phyloP scores from a whole-genome alignment of 2,113 vertebrate genomes.

The Diadophis punctatus region DNA sequence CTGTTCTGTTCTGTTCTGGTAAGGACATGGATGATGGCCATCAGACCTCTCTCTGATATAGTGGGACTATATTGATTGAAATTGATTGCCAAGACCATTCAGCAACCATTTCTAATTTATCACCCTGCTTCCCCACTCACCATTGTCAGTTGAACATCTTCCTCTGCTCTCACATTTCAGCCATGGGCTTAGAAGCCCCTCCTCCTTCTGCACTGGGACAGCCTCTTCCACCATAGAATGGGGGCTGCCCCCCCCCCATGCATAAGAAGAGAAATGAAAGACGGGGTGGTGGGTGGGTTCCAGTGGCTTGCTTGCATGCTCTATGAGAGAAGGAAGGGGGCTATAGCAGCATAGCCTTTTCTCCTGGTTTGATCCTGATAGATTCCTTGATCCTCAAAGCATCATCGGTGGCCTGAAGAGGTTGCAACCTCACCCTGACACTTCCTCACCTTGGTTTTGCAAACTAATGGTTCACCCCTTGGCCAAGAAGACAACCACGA shows the following conservation, averaged over 20 bases:
- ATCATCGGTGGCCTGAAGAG: not conserved
- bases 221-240: not conserved
- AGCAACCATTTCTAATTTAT: not conserved
- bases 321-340: not conserved
- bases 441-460: not conserved
- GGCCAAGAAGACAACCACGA: not conserved
- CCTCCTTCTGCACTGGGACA: not conserved
- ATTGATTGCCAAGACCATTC: not conserved
- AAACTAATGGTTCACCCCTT: not conserved
- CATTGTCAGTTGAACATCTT: not conserved
- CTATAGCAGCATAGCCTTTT: not conserved
- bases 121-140: not conserved
- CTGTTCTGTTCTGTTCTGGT: not conserved
- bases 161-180: not conserved
- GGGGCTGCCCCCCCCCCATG: not conserved
- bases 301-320: not conserved
- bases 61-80: no score
- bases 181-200: not conserved
- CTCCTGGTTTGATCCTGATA: not conserved
- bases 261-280: not conserved
- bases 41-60: no score
- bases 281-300: rapidly evolving
- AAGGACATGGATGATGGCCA: no score
- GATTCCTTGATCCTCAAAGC: not conserved
- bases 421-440: not conserved